phyloP scores from a whole-genome alignment of 2,888 invertebrate species.

The Candidula unifasciata region DNA sequence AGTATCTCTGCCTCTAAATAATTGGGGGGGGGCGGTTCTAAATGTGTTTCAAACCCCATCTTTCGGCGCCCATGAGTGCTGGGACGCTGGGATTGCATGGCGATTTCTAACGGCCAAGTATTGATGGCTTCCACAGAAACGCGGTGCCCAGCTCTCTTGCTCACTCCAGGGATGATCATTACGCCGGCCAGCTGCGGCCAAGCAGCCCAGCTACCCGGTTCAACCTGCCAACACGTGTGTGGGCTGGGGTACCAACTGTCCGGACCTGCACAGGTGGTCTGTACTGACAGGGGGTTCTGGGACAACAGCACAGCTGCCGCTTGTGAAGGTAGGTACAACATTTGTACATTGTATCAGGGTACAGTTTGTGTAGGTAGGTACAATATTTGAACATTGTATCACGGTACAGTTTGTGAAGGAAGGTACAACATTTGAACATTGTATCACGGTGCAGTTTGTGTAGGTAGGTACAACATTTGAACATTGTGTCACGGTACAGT shows the following conservation, averaged over 20 bases:
- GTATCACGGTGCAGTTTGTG: neutral
- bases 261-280: conserved; percentile 45
- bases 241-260: conserved; percentile 45
- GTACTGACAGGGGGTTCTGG: conserved; percentile 47
- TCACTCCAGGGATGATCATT: conserved; percentile 32
- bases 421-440: conserved; percentile 14
- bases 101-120: too few species aligned
- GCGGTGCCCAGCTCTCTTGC: conserved; percentile 45
- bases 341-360: neutral
- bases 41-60: too few species aligned
- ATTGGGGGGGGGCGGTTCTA: too few species aligned
- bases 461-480: too few species aligned
- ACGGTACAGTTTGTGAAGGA: conserved; percentile 42
- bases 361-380: neutral
- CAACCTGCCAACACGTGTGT: conserved; percentile 50
- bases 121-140: conserved; percentile 48
- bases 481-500: too few species aligned
- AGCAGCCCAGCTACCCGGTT: conserved; percentile 35
- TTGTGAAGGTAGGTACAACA: conserved; percentile 46
- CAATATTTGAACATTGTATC: too few species aligned
- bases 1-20: too few species aligned
- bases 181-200: conserved; percentile 44
- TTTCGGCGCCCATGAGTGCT: too few species aligned
- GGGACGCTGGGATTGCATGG: too few species aligned
- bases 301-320: conserved; percentile 10